phyloP scores from a whole-genome alignment of 2,113 vertebrate genomes.

The Leiothrix lutea region DNA sequence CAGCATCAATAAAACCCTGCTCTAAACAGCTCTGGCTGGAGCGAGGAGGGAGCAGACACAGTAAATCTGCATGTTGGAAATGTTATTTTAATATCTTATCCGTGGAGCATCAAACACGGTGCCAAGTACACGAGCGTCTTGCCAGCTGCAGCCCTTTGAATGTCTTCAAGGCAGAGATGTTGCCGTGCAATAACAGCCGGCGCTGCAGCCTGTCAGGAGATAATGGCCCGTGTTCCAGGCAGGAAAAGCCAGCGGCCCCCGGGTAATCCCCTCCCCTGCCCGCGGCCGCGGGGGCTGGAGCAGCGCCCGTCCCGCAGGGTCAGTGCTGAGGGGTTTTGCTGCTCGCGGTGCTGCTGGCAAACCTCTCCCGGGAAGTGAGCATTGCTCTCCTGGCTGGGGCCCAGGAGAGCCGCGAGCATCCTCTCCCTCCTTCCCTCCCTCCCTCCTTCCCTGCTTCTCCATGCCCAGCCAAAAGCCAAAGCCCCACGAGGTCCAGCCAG shows the following conservation, averaged over 20 bases:
- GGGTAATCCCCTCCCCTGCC: neutral
- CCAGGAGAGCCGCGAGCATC: neutral
- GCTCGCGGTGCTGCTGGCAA: neutral
- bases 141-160: slow-evolving; percentile 44
- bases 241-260: neutral
- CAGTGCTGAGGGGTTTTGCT: rapidly evolving
- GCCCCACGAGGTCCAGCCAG: neutral
- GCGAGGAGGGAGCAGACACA: neutral
- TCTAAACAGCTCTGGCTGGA: neutral
- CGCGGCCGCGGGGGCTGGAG: neutral
- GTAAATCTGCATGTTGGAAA: neutral
- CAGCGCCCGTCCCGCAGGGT: neutral
- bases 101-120: neutral
- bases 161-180: neutral
- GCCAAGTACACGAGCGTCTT: neutral
- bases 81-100: slow-evolving; percentile 19
- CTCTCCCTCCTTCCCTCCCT: neutral
- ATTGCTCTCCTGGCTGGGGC: neutral
- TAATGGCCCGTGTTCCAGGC: neutral
- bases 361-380: neutral
- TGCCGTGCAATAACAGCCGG: neutral
- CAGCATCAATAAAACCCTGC: neutral
- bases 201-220: neutral
- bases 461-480: neutral
- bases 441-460: neutral